Evolutionary conservation across 2,888 invertebrate species (phyloP).

Genomic region (Candidula unifasciata): DNA sequence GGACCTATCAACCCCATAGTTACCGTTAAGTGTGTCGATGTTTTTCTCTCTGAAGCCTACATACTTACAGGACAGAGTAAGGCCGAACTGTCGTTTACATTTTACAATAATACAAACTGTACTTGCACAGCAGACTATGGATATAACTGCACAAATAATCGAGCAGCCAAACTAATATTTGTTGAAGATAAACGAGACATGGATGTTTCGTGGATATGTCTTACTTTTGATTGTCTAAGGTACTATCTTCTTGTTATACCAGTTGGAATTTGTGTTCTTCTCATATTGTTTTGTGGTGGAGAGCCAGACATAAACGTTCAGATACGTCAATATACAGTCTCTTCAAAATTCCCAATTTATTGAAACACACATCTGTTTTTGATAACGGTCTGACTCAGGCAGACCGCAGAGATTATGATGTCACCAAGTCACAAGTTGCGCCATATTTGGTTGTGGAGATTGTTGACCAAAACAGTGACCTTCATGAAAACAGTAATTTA

Average conservation of each 20-base stretch:
- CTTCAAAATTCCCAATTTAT: not conserved
- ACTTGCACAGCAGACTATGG: not conserved
- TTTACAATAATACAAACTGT: not conserved
- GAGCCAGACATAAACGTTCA: not conserved
- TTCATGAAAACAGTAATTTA: not conserved
- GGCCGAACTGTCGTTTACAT: not conserved
- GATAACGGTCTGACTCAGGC: no score
- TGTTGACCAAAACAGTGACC: not conserved
- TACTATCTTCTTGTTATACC: not conserved
- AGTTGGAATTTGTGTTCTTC: not conserved
- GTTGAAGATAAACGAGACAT: no score
- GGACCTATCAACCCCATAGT: not conserved
- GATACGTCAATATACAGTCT: not conserved
- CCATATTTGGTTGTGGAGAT: not conserved
- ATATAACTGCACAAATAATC: not conserved
- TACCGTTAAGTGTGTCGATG: not conserved
- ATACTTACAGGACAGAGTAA: not conserved
- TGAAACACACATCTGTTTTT: not conserved
- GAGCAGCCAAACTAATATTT: no score
- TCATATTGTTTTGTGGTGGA: not conserved
- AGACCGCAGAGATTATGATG: no score
- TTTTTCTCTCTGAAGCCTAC: not conserved
- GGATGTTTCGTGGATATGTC: no score
- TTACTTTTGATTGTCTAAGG: not conserved
- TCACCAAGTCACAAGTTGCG: not conserved